Evolutionary conservation across 2,797 vertebrate genomes (phyloP).

Genomic region (Todus mexicanus): DNA sequence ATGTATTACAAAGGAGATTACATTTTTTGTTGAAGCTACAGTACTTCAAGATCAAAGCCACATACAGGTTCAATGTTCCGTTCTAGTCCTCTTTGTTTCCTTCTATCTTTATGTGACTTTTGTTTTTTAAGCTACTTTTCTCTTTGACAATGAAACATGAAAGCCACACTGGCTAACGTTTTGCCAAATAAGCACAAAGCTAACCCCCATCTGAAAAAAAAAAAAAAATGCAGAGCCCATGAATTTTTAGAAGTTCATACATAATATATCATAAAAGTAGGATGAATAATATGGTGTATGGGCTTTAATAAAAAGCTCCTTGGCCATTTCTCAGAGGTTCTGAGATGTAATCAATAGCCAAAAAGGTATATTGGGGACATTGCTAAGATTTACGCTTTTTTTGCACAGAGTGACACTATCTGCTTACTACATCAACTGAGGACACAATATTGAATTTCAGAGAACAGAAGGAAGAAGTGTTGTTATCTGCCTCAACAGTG

Average conservation of each 20-base stretch:
- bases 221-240: slow-evolving; percentile 69
- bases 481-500: slow-evolving; percentile 78
- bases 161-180: slow-evolving; percentile 64
- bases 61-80: neutral
- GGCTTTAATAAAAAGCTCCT: slow-evolving; percentile 82
- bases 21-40: slow-evolving; percentile 46
- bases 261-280: slow-evolving; percentile 90
- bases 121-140: slow-evolving; percentile 62
- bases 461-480: slow-evolving; percentile 75
- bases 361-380: slow-evolving; percentile 82
- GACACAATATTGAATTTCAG: slow-evolving; percentile 74
- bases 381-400: slow-evolving; percentile 82
- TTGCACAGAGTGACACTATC: slow-evolving; percentile 78
- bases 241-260: slow-evolving; percentile 86
- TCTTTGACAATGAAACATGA: slow-evolving; percentile 69
- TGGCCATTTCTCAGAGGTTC: slow-evolving; percentile 82
- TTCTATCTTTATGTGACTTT: slow-evolving; percentile 39
- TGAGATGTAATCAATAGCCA: slow-evolving; percentile 85
- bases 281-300: slow-evolving; percentile 80
- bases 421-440: slow-evolving; percentile 70
- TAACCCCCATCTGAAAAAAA: slow-evolving; percentile 45
- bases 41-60: slow-evolving; percentile 55
- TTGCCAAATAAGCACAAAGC: slow-evolving; percentile 79
- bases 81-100: slow-evolving; percentile 50
- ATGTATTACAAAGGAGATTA: slow-evolving; percentile 38